These are phyloP conservation scores for Druon quercuslanigerum DNA, from an alignment of 1,140 invertebrate species.

Conservation along the genomic window DNA sequence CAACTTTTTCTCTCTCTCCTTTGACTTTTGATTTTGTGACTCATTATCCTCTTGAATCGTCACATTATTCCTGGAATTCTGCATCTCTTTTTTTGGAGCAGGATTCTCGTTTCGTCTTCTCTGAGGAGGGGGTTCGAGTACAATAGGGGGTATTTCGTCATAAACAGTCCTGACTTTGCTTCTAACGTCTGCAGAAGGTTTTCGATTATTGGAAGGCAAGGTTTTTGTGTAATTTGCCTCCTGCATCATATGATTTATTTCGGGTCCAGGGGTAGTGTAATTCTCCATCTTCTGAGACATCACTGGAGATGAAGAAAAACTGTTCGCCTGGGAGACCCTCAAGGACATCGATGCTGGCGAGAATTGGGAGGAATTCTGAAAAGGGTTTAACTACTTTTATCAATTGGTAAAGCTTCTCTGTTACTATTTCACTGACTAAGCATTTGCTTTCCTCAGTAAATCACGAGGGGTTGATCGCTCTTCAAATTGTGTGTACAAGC, in stretches of 20 bases:
- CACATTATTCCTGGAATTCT: not conserved
- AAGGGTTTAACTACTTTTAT: conserved; percentile 32
- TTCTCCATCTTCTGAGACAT: conserved; percentile 64
- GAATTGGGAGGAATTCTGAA: conserved; percentile 63
- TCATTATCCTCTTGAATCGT: conserved; percentile 14
- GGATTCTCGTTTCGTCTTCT: conserved; percentile 38
- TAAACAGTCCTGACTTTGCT: conserved; percentile 43
- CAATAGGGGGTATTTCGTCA: conserved; percentile 64
- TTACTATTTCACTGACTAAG: not conserved
- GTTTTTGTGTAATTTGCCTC: conserved; percentile 80
- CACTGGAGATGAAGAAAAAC: conserved; percentile 70
- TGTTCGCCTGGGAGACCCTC: conserved; percentile 68
- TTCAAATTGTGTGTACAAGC: no score
- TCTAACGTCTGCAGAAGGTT: conserved; percentile 7
- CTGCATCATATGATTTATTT: conserved; percentile 61
- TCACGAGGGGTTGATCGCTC: not conserved
- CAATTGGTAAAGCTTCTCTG: conserved; percentile 1
- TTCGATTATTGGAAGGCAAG: conserved; percentile 73
- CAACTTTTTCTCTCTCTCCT: conserved; percentile 37
- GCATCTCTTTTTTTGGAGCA: not conserved
- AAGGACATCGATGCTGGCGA: conserved; percentile 63
- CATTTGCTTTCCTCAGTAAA: not conserved
- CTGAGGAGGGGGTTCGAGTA: conserved; percentile 68
- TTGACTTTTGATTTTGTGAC: not conserved
- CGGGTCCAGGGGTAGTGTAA: conserved; percentile 41